These are phyloP conservation scores for Cricetomys ansorgei DNA, from an alignment of 2,113 vertebrate species.

Conservation along the genomic window DNA sequence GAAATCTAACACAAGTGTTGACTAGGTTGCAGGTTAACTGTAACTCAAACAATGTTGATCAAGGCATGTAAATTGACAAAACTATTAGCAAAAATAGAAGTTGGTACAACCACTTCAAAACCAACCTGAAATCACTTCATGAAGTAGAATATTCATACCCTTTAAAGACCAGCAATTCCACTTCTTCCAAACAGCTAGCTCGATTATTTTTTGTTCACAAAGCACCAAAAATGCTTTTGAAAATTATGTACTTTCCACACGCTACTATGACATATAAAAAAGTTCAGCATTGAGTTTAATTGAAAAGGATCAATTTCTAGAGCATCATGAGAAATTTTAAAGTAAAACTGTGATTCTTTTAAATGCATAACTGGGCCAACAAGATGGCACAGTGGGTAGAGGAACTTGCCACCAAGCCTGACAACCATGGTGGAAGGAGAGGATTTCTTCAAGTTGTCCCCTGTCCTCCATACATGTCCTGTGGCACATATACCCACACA, in stretches of 20 bases:
- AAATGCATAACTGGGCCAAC: background rate
- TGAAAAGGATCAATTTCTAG: constrained; percentile 22
- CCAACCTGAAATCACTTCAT: background rate
- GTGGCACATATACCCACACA: background rate
- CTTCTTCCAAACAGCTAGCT: background rate
- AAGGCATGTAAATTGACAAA: constrained; percentile 11
- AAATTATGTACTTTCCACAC: background rate
- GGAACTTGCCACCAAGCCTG: background rate
- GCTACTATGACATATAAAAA: constrained; percentile 10
- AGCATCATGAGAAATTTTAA: constrained; percentile 45
- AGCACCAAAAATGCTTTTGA: constrained; percentile 29
- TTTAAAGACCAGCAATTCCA: background rate
- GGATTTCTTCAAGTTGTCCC: background rate
- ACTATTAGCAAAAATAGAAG: background rate
- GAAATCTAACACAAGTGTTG: background rate
- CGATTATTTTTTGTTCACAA: background rate
- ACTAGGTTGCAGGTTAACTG: background rate
- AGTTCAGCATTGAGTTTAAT: background rate
- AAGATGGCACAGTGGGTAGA: background rate
- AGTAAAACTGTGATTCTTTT: constrained; percentile 36
- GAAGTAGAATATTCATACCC: background rate
- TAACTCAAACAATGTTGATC: background rate
- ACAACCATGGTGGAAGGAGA: background rate
- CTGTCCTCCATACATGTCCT: background rate
- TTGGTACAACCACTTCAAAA: constrained; percentile 15